Base-by-base conservation (phyloP, 2,113 vertebrate species). In the Zosterops lateralis region DNA sequence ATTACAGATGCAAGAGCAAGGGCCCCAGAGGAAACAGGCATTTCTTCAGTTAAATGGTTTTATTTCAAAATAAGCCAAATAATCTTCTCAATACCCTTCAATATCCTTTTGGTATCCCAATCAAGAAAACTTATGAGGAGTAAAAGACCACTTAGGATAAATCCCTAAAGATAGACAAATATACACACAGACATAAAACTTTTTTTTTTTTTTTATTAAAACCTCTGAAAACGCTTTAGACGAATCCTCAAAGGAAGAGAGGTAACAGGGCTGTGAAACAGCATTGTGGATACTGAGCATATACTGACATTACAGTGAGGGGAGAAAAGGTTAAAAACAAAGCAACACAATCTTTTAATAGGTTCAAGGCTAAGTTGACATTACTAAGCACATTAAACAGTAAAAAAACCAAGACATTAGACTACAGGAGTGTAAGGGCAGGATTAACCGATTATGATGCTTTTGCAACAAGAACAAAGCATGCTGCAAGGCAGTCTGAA, bases 391-490 rank as follows among this genome's bases (percentile, higher is more conserved):
- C 45, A 60, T 81, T 87, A 89, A 72, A 84, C 12, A 77, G 61
- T 14, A 66, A 85, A 88, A 90, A 90, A 17, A 20, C 0, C 34
- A 83, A 48, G 38, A 79, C 24, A 47, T 65, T 22, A 38, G 48
- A 56, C 73, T 38, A 67, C 4, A 25, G 47, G 50, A 74, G 12
- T 29, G 19, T 54, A 92, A 90, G 54, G 31, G 67, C 20, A 76
- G 71, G 68, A 80, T 77, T 65, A 76, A 65, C 20, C 58, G 89
- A 68, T 57, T 61, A 71, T 17, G 32, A 44, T 31, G 57, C 66
- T 90, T 84, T 67, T 84, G 62, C 86, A 93, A 84, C 31, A 60
- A 47, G 45, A 81, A 74, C 15, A 68, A 89, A 92, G n/a, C 66
- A 31, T 3, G 38, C 85, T 56, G 44, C 86, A 83, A 87, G 67